phyloP scores from a whole-genome alignment of 2,888 invertebrate species.

The Stenichneumon culpator region DNA sequence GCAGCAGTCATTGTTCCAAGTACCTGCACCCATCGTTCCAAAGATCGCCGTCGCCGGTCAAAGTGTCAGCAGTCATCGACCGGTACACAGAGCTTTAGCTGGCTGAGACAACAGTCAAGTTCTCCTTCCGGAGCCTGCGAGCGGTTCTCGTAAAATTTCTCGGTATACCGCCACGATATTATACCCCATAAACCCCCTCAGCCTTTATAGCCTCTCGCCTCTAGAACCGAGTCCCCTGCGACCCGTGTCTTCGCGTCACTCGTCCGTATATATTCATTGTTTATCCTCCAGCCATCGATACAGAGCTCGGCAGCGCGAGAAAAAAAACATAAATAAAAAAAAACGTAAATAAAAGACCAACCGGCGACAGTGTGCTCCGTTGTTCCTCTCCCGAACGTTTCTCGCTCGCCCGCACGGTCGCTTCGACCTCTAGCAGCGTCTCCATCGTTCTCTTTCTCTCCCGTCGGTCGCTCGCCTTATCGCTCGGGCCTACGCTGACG shows the following conservation, averaged over 20 bases:
- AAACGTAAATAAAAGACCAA: neutral
- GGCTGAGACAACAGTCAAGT: neutral
- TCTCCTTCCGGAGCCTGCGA: neutral
- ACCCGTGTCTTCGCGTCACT: neutral
- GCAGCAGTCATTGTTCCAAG: too few relatives aligned
- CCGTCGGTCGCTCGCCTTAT: constrained; percentile 33
- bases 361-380: constrained; percentile 8
- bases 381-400: constrained; percentile 50
- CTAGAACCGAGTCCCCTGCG: neutral
- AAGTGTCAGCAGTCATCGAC: neutral
- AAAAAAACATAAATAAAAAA: neutral
- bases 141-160: constrained; percentile 21
- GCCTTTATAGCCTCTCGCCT: neutral
- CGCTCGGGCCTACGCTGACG: constrained; percentile 66
- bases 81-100: neutral
- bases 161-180: neutral
- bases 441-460: constrained; percentile 1
- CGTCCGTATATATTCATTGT: constrained; percentile 11
- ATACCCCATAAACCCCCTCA: neutral
- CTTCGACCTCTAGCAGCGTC: neutral
- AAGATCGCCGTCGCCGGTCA: too few relatives aligned
- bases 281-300: constrained; percentile 33
- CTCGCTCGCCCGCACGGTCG: constrained; percentile 16
- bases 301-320: neutral
- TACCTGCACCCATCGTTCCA: too few relatives aligned